These are phyloP conservation scores for Rhorus exstirpatorius DNA, from an alignment of 2,888 invertebrate genomes.

Conservation along the genomic window DNA sequence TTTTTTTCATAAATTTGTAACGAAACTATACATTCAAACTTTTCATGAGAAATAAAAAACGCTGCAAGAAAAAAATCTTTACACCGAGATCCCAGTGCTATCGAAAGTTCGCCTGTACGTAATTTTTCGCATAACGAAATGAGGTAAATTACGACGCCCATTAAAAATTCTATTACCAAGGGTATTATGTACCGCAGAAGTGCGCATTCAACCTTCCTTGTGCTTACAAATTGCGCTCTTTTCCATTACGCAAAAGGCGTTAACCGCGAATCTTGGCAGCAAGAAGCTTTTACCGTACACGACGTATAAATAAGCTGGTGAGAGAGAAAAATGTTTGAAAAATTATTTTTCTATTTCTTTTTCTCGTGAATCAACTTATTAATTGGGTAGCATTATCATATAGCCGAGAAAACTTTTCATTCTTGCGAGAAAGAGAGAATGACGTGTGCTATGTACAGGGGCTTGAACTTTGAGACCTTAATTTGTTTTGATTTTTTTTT, in stretches of 20 bases:
- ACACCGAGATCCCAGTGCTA: neutral
- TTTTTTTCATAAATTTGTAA: too few relatives aligned
- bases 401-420: slow-evolving; percentile 43
- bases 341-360: slow-evolving; percentile 37
- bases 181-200: slow-evolving; percentile 41
- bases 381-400: slow-evolving; percentile 57
- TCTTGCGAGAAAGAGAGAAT: slow-evolving; percentile 32
- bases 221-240: slow-evolving; percentile 68
- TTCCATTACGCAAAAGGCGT: slow-evolving; percentile 67
- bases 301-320: slow-evolving; percentile 58
- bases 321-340: slow-evolving; percentile 41
- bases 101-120: slow-evolving; percentile 18
- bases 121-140: slow-evolving; percentile 20
- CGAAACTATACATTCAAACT: too few relatives aligned
- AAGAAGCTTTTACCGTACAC: slow-evolving; percentile 53
- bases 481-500: slow-evolving; percentile 13
- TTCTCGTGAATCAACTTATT: slow-evolving; percentile 23
- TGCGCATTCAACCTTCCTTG: slow-evolving; percentile 20
- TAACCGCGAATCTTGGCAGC: slow-evolving; percentile 58
- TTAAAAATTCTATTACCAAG: slow-evolving; percentile 62
- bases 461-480: slow-evolving; percentile 13
- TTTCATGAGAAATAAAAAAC: neutral
- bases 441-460: slow-evolving; percentile 35
- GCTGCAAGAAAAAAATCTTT: neutral
- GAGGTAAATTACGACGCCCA: slow-evolving; percentile 60